Evolutionary conservation across 2,113 vertebrate genomes (phyloP), one percentile per base, ranked within the genome.

Genomic region (Ceuthmochares aereus): DNA sequence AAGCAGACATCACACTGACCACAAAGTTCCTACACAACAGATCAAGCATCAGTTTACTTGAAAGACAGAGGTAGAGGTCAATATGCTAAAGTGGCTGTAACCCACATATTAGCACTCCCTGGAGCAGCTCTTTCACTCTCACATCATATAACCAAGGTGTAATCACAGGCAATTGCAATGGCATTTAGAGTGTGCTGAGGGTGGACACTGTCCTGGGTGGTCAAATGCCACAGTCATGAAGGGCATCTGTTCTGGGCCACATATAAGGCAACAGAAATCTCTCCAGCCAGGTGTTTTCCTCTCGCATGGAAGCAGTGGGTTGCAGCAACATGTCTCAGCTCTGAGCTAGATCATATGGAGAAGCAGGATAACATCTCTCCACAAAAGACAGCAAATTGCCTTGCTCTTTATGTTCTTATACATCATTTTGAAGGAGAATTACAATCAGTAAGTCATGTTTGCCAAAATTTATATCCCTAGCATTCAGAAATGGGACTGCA

Each of bases 1-100:
- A 49, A 77, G n/a, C 20, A 88, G 29, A 3, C 1, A 0, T 56
- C 62, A 83, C 14, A 21, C 40, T 54, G 30, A 52, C 49, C 14
- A 30, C 1, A 2, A 7, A 14, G 19, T 4, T 84, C 27, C 72
- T 64, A 25, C 11, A 9, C 11, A 12, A 3, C 0, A 3, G 5
- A 60, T 80, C 40, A 64, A 88, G 29, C 27, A 66, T 4, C 22
- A 20, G 1, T 36, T 70, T 68, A 32, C 21, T 18, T 45, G 55
- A 6, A 51, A 76, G 29, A 36, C 0, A 22, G 14, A 91, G 21
- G 23, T 1, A 55, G 37, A 32, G 26, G 2, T 42, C 23, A 43
- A 3, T 32, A 58, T 25, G 60, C 27, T 14, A 36, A 18, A 6
- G 18, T 85, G 40, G 21, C 29, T 64, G 23, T 64, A 67, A 78